Evolutionary conservation across 1,140 invertebrate species (phyloP), one percentile per base, ranked within the genome.

Genomic region (Ceratoteleas bidentatus): DNA sequence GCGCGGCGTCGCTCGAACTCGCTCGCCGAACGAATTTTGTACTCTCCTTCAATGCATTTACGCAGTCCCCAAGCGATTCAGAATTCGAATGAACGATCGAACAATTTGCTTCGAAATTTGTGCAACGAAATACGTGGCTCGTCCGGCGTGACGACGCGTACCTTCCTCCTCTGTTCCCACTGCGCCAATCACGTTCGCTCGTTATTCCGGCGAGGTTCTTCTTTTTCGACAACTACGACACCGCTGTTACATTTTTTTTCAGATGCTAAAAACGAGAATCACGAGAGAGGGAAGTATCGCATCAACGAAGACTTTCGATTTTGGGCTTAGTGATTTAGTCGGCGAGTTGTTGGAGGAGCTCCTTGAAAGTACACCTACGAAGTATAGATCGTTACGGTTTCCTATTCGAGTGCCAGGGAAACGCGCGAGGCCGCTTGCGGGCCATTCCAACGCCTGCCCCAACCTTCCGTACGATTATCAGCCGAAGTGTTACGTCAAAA

Each of bases 391-490:
- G 47, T 76, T 57, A 58, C 54, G 16, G 40, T 61, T 68, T 54
- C 7, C 58, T 10, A 62, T 80, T 81, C 34, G 58, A 76, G 49
- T 78, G 54, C 58, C 74, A 75, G 70, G 75, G 75, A 78, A 78
- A 66, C 16, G 16, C 15, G 49, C 34, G 32, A 60, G 47, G 11
- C 9, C 58, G 24, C 33, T 36, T 66, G 60, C 14, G 16, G 69
- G 49, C 58, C 43, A 50, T 78, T 78, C n/a, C 65, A 57, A 43
- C 43, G 15, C 64, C 47, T 45, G 14, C 53, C 49, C 43, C 15
- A 34, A 61, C 61, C 34, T 53, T 40, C 36, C 14, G 9, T 52
- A 47, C 52, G 34, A 64, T 2, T 16, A 52, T 3, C 45, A 32
- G 58, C 14, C 16, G n/a, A 61, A 65, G 45, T 57, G 38, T 15